Evolutionary conservation across 1,140 invertebrate species (phyloP).

Genomic region (Drosophila malerkotliana): DNA sequence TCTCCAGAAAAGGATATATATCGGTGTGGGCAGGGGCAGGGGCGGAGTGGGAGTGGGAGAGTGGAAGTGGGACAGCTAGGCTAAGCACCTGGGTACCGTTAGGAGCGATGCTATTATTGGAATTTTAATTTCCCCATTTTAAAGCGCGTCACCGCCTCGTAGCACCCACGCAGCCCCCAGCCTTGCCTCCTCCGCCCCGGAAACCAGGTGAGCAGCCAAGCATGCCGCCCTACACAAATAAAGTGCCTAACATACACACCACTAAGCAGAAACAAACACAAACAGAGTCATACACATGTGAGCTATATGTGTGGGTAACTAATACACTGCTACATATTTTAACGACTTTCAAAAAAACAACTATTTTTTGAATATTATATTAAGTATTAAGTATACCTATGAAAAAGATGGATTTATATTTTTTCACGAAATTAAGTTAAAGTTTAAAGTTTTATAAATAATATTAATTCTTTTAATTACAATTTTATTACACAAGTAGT

Average conservation of each 20-base stretch:
- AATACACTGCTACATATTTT: conserved; percentile 5
- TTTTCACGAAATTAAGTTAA: too few species aligned
- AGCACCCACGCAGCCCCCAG: not conserved
- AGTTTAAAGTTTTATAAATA: too few species aligned
- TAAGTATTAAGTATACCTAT: too few species aligned
- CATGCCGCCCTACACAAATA: conserved; percentile 49
- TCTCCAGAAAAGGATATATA: conserved; percentile 13
- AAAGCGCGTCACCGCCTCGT: conserved; percentile 55
- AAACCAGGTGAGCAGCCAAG: conserved; percentile 27
- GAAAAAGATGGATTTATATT: too few species aligned
- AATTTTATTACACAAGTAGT: too few species aligned
- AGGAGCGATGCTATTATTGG: conserved; percentile 70
- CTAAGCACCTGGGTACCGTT: conserved; percentile 42
- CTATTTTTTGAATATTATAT: too few species aligned
- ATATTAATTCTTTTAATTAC: too few species aligned
- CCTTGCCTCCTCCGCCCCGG: conserved; percentile 2
- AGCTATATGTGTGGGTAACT: not conserved
- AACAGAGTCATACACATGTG: conserved; percentile 1
- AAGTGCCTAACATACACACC: conserved; percentile 29
- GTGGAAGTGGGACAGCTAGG: not conserved
- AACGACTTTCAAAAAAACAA: not conserved
- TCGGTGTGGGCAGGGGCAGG: not conserved
- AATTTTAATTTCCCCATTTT: conserved; percentile 81
- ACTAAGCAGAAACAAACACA: not conserved
- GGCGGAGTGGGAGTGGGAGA: not conserved